Percentiles rank a stretch among this genome's conserved stretches.
These are phyloP conservation scores for Drosophila ficusphila DNA, from an alignment of 1,140 invertebrate genomes.

Conservation along the genomic window DNA sequence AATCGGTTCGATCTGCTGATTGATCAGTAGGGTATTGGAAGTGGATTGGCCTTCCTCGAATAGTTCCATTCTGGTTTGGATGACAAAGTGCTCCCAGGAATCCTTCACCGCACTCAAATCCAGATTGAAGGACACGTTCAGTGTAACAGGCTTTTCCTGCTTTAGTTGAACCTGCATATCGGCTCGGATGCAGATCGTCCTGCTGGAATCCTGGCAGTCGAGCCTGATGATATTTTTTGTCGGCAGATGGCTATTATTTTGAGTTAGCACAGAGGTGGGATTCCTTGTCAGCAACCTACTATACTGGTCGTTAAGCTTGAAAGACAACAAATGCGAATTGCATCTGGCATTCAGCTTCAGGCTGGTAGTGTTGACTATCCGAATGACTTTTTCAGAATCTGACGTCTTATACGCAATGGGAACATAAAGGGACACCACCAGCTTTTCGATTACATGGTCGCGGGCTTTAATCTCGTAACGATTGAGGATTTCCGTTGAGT, in stretches of 20 bases:
- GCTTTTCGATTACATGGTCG: constrained; percentile 68
- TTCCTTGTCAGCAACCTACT: constrained; percentile 57
- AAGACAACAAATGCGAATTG: constrained; percentile 49
- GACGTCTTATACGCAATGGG: constrained; percentile 67
- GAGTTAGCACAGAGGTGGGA: constrained; percentile 58
- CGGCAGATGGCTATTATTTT: too few relatives aligned
- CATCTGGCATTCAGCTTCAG: constrained; percentile 69
- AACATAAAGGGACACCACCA: constrained; percentile 70
- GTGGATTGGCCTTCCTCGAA: constrained; percentile 60
- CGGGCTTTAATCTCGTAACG: constrained; percentile 76
- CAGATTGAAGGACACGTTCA: constrained; percentile 69
- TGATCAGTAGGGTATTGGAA: constrained; percentile 41
- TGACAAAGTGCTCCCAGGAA: constrained; percentile 79
- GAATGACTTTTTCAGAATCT: constrained; percentile 50
- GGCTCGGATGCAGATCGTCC: constrained; percentile 67
- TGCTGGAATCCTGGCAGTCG: constrained; percentile 69
- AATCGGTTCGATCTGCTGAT: constrained; percentile 67
- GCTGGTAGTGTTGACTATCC: constrained; percentile 64
- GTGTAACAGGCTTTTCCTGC: constrained; percentile 62
- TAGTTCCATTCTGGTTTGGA: constrained; percentile 57
- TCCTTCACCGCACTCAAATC: constrained; percentile 77
- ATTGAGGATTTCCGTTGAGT: constrained; percentile 62
- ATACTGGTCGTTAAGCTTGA: constrained; percentile 65
- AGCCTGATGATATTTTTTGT: constrained; percentile 78
- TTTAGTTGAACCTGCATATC: constrained; percentile 68